phyloP scores from a whole-genome alignment of 2,113 vertebrate species.

The Eulemur macaco region DNA sequence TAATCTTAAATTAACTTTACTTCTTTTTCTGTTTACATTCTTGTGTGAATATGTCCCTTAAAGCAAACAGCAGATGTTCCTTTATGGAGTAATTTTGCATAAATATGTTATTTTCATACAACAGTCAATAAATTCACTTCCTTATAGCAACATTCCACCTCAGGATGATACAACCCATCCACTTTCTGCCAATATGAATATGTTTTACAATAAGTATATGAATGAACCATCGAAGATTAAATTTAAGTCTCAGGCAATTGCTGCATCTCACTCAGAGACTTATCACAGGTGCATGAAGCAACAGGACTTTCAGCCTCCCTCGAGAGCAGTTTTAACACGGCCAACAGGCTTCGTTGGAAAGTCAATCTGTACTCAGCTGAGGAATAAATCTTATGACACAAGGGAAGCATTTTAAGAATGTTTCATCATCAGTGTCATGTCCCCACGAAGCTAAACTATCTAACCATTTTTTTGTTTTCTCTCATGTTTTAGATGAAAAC shows the following conservation, averaged over 20 bases:
- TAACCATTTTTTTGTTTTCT: background rate
- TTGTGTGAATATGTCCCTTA: conserved; percentile 50
- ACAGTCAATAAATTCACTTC: conserved; percentile 74
- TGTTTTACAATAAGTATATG: conserved; percentile 74
- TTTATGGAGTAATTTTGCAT: conserved; percentile 75
- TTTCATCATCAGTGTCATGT: background rate
- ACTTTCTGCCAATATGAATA: conserved; percentile 77
- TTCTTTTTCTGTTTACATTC: conserved; percentile 56
- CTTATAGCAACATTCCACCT: conserved; percentile 70
- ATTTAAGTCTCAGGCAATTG: conserved; percentile 68
- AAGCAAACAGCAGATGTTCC: conserved; percentile 74
- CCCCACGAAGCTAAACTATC: background rate
- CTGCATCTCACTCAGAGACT: conserved; percentile 59
- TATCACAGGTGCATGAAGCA: background rate
- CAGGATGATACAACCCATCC: conserved; percentile 72
- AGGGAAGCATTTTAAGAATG: conserved; percentile 35
- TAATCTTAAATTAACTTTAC: conserved; percentile 65
- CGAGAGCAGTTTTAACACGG: conserved; percentile 42
- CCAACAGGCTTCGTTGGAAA: conserved; percentile 22
- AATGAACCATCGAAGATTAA: conserved; percentile 68
- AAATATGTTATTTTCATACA: conserved; percentile 63
- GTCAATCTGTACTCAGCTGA: conserved; percentile 42
- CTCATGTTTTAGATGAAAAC: background rate
- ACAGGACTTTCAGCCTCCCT: conserved; percentile 48
- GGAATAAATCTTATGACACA: conserved; percentile 41